These are phyloP conservation scores for Poeciliopsis gracilis DNA, from an alignment of 2,797 vertebrate genomes.

Conservation along the genomic window DNA sequence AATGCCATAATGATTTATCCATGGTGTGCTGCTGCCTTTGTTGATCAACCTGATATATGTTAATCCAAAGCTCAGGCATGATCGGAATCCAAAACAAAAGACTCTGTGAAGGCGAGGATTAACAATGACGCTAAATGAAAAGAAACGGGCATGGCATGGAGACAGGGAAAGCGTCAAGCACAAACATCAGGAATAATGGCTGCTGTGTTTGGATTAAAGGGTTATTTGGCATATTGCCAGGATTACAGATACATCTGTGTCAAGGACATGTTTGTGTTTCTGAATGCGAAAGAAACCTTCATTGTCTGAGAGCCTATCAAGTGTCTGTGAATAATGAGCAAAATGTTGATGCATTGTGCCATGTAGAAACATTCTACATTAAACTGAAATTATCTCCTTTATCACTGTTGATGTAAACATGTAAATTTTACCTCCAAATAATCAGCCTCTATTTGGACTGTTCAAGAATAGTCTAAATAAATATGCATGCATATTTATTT, in stretches of 20 bases:
- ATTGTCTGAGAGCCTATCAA: not conserved
- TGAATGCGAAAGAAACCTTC: conserved; percentile 8
- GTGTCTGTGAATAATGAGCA: conserved; percentile 2
- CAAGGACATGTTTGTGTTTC: conserved; percentile 52
- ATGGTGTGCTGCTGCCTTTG: conserved; percentile 56
- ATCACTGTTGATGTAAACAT: conserved; percentile 1
- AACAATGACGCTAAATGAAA: conserved; percentile 52
- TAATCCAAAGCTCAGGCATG: conserved; percentile 68
- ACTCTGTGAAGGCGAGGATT: conserved; percentile 50
- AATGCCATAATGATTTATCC: conserved; percentile 76
- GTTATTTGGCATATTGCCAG: conserved; percentile 37
- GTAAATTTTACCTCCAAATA: conserved; percentile 9
- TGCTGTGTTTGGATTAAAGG: conserved; percentile 48
- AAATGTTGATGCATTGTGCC: not conserved
- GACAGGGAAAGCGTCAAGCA: conserved; percentile 37
- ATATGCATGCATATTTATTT: not conserved
- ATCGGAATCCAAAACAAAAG: conserved; percentile 68
- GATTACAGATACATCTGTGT: conserved; percentile 47
- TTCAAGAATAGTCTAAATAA: not conserved
- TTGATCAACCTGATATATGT: conserved; percentile 75
- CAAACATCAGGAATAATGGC: conserved; percentile 47
- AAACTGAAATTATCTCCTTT: not conserved
- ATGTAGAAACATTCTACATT: not conserved
- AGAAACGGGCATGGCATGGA: conserved; percentile 53
- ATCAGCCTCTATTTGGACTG: not conserved